A percentile compares a stretch with the other conserved stretches of the same genome.
Conservation (phyloP, 2,888 invertebrate genomes). For the Dysmachus trigonus region DNA sequence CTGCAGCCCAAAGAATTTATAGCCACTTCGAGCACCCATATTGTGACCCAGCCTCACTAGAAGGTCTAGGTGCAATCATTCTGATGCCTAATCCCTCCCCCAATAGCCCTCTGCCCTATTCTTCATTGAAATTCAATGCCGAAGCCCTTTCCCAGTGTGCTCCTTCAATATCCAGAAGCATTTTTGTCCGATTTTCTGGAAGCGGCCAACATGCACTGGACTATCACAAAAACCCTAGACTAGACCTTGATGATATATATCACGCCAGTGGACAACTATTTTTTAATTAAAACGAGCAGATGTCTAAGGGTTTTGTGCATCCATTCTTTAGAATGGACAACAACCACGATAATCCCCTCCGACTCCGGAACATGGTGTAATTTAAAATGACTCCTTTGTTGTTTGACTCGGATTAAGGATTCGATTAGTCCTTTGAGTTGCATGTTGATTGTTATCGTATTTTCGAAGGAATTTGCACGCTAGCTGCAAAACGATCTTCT, state of each 20-base stretch:
- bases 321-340: background rate
- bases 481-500: background rate
- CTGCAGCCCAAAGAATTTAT: background rate
- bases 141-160: background rate
- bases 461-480: background rate
- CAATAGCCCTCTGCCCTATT: background rate
- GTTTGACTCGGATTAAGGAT: background rate
- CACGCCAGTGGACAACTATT: background rate
- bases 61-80: background rate
- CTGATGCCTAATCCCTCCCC: background rate
- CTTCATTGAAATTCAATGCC: background rate
- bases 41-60: background rate
- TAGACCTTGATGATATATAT: background rate
- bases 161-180: background rate
- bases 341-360: background rate
- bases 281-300: conserved; percentile 7
- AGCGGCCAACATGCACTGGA: no score
- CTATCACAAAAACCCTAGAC: background rate
- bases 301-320: background rate
- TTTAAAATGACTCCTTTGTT: background rate
- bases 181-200: background rate
- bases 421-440: background rate
- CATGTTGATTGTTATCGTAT: background rate
- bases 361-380: background rate
- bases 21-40: background rate